Base-by-base conservation (phyloP, 2,797 vertebrate genomes). In the Rhynchonycteris naso region DNA sequence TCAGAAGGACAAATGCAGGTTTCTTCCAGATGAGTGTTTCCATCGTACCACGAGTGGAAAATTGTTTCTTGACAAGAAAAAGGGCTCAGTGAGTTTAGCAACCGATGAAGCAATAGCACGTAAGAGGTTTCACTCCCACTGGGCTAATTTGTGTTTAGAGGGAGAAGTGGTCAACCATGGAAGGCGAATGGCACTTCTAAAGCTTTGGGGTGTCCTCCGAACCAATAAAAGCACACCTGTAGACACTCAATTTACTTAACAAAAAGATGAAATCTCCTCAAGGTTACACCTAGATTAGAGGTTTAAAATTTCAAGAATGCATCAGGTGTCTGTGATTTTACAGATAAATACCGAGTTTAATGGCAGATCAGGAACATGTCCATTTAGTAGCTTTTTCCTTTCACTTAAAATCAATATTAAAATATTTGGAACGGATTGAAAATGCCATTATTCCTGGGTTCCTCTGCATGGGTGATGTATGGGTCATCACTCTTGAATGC, bases 21-120 rank as follows among this genome's bases (percentile, higher is more conserved):
- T 97, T 96, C 38, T 88, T 97, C 92, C 96, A 96, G 82, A 93
- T 56, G 93, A 95, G 8, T 84, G 66, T 96, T 96, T 97, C 82
- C 89, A 97, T 84, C 90, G 59, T 61, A 96, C 88, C 82, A 54
- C 0, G 16, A 91, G 58, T 95, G 86, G 93, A 95, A 97, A 97
- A 95, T 65, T 95, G 47, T 35, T 94, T 83, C 89, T 50, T 79
- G 88, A 85, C 71, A 96, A 93, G 92, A 94, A 95, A 95, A 96
- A 84, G 0, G 96, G 83, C 10, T 0, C 76, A 82, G 28, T 38
- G 2, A 4, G 0, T 90, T 97, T 61, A 95, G 83, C 59, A 96
- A 6, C 75, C 63, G 69, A 84, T 66, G 66, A 86, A 91, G 92
- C 78, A 35, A 30, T 38, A 69, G 90, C 79, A 95, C 94, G 59